Evolutionary conservation across 2,113 vertebrate species (phyloP), one percentile per base, ranked within the genome.

Genomic region (Syngnathus scovelli): DNA sequence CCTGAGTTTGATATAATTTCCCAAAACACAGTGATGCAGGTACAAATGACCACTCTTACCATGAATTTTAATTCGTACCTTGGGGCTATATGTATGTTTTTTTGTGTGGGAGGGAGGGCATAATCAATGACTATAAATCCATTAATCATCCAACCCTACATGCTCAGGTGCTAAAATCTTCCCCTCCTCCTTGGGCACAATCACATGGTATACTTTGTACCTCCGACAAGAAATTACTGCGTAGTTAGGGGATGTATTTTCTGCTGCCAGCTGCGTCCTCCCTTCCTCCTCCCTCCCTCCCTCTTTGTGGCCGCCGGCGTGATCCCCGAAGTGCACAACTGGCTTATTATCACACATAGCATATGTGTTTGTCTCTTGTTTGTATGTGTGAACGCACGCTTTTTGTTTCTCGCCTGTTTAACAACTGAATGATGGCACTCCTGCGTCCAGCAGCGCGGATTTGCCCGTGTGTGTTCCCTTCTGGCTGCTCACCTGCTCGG

Each of bases 221-320:
- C 78, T 84, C 66, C 68, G 76, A 72, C 81, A 84, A 79, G 80
- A 87, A 87, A 88, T 87, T 80, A 82, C 78, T 82, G 79, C 75
- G 75, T 77, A 70, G 64, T 75, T 69, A 84, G 72, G 71, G 77
- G 82, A 88, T 82, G 84, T 80, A 74, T 83, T 89, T 54, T 70
- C 72, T 82, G 69, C 84, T 80, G 71, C 83, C 84, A 88, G 84
- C 81, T 88, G 84, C 83, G 86, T 84, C 85, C 81, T 82, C 74
- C 80, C 66, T 48, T 67, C 59, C 18, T 36, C 37, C 63, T 70
- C 81, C 74, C 79, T 64, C 43, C 68, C 59, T 27, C 58, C 37
- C 63, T 70, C 81, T 82, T 64, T 71, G 70, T 72, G 79, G 72
- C 77, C 74, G 69, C 68, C 77, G 78, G 77, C 69, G 71, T 41